Evolutionary conservation across 2,797 vertebrate species (phyloP).

Genomic region (Antennarius maculatus): DNA sequence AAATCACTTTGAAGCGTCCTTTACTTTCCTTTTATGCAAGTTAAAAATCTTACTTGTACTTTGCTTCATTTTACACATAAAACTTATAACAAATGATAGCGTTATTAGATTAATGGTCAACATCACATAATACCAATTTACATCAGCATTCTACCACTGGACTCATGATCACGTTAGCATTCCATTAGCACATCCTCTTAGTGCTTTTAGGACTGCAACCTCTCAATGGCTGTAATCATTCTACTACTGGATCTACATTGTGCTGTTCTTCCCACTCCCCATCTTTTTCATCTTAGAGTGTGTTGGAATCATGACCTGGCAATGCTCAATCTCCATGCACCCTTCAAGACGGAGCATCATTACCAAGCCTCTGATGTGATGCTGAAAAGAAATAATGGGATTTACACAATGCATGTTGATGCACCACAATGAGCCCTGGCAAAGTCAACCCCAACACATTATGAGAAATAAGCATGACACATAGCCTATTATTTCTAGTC

Average conservation of each 20-base stretch:
- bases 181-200: background rate
- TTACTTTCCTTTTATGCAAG: too few relatives aligned
- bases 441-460: constrained; percentile 46
- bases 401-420: constrained; percentile 52
- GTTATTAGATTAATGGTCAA: background rate
- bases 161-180: background rate
- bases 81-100: background rate
- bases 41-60: too few relatives aligned
- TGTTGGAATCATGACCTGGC: constrained; percentile 43
- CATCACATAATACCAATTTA: background rate
- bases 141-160: background rate
- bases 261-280: constrained; percentile 14
- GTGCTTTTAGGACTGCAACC: background rate
- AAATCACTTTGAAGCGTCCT: too few relatives aligned
- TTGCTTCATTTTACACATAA: too few relatives aligned
- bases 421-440: constrained; percentile 47
- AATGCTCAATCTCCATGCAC: constrained; percentile 50
- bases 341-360: constrained; percentile 53
- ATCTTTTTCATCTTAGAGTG: constrained; percentile 9
- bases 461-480: constrained; percentile 22
- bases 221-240: background rate
- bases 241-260: background rate
- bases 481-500: constrained; percentile 1
- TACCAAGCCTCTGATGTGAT: constrained; percentile 53
- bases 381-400: constrained; percentile 61